phyloP scores from a whole-genome alignment of 1,140 invertebrate species.

The Spodoptera litura region DNA sequence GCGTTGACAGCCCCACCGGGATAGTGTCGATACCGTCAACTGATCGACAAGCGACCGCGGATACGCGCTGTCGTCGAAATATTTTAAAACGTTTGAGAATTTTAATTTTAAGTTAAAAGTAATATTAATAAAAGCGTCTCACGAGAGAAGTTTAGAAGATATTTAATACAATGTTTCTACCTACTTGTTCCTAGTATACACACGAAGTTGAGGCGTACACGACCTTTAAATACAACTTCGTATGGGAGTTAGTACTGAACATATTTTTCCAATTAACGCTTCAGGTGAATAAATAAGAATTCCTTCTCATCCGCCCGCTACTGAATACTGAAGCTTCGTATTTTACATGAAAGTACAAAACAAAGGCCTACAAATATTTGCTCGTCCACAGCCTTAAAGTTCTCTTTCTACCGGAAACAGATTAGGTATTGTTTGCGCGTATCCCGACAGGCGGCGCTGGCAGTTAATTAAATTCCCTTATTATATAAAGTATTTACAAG shows the following conservation, averaged over 20 bases:
- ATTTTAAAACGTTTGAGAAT: conserved; percentile 26
- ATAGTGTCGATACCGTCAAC: conserved; percentile 11
- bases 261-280: not conserved
- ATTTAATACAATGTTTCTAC: conserved; percentile 3
- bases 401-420: conserved; percentile 28
- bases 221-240: too few relatives aligned
- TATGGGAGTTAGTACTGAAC: too few relatives aligned
- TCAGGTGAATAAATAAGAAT: conserved; percentile 1
- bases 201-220: not conserved
- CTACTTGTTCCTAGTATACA: not conserved
- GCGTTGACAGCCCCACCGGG: conserved; percentile 31
- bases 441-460: conserved; percentile 7
- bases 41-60: conserved; percentile 22
- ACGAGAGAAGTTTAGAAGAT: not conserved
- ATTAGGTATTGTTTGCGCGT: conserved; percentile 21
- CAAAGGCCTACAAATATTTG: conserved; percentile 8
- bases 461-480: conserved; percentile 35
- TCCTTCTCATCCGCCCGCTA: not conserved
- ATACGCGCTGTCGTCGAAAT: conserved; percentile 36
- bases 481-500: conserved; percentile 4
- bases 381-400: conserved; percentile 3
- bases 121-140: not conserved
- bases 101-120: conserved; percentile 16
- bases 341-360: conserved; percentile 13
- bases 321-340: not conserved